Base-by-base conservation (phyloP, 2,888 invertebrate genomes). In the Operophtera brumata region DNA sequence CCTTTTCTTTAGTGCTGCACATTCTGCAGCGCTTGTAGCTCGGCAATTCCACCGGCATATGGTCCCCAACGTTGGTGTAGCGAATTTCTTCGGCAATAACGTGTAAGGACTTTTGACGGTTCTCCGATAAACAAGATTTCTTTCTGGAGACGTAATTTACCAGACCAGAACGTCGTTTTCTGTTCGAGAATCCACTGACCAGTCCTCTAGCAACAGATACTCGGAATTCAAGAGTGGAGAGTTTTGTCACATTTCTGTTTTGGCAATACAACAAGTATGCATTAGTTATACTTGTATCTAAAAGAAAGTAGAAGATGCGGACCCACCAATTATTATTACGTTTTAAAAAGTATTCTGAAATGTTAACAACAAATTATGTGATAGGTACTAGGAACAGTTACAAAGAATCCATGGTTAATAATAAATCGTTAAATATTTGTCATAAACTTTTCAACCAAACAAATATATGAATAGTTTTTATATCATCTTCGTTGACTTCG, bases 201-300 rank as follows among this genome's bases (percentile, higher is more conserved):
- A 67, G 47, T 8, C 62, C 64, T 54, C 64, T 56, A 6, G 61
- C 65, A 20, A 69, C 35, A 34, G 59, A 48, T 20, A 66, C 60
- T 13, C 64, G 57, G 45, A 68, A 70, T 59, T 70, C 62, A 26
- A 67, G 47, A 42, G 57, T 57, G 41, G 61, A 49, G 35, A 70
- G 58, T 40, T 60, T 64, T 41, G 49, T 40, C 28, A 52, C 45
- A 39, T 52, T 59, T 9, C 46, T 28, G 11, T 46, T 57, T 35
- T 42, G 45, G 53, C 44, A 58, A 54, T 66, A 63, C 42, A 67
- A 54, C 37, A 66, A 45, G 49, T 45, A 67, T 35, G 66, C 51
- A 51, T 69, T 69, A 36, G 68, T 66, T 5, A 68, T 57, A 30
- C 60, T 50, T 39, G 62, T 53, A 47, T 69, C 68, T 10, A 68